A percentile compares a stretch with the other conserved stretches of the same genome.
These are phyloP conservation scores for Plagiodera versicolora DNA, from an alignment of 2,888 invertebrate genomes.

Conservation along the genomic window DNA sequence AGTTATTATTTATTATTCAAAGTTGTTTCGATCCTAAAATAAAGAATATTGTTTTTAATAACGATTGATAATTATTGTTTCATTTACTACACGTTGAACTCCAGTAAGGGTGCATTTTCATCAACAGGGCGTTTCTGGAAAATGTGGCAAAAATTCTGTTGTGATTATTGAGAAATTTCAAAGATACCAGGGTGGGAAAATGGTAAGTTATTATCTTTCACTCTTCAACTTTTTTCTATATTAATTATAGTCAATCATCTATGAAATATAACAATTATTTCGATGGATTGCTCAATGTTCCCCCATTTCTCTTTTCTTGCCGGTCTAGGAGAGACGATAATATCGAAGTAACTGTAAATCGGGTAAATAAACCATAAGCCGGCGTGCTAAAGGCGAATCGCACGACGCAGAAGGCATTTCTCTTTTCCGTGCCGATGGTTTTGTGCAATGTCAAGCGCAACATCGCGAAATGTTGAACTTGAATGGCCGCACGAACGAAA, in stretches of 20 bases:
- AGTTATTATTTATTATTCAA: slow-evolving; percentile 25
- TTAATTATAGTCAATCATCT: no score
- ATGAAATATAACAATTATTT: no score
- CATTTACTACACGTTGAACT: background rate
- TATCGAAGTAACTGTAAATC: background rate
- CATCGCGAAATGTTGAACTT: slow-evolving; percentile 34
- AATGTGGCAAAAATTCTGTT: no score
- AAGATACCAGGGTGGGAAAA: no score
- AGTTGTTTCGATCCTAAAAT: slow-evolving; percentile 15
- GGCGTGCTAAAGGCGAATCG: background rate
- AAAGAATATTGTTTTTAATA: background rate
- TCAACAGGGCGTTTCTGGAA: no score
- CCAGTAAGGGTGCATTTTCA: no score
- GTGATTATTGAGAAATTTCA: no score
- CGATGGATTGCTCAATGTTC: no score
- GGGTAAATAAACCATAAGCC: background rate
- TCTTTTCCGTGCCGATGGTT: slow-evolving; percentile 27
- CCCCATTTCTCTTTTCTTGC: background rate
- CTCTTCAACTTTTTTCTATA: no score
- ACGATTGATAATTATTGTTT: background rate
- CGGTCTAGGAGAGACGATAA: background rate
- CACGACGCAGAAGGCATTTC: slow-evolving; percentile 17
- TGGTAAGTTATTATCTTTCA: no score
- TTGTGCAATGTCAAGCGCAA: slow-evolving; percentile 33
- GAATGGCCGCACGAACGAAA: slow-evolving; percentile 30